These are phyloP conservation scores for Salvelinus alpinus DNA, from an alignment of 2,113 vertebrate species.

Conservation along the genomic window DNA sequence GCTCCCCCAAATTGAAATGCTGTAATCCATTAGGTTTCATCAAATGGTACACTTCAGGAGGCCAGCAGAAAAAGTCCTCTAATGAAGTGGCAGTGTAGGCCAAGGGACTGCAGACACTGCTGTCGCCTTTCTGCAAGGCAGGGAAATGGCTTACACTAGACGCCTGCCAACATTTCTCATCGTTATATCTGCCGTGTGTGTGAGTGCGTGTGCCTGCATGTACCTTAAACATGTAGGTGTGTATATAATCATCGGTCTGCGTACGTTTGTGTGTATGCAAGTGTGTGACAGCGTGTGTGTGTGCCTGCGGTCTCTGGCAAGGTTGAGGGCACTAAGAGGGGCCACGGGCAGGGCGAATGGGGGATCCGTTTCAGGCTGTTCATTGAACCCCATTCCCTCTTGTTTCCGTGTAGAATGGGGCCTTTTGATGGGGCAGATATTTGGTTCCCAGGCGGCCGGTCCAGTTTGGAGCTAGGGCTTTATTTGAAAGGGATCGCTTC, in stretches of 20 bases:
- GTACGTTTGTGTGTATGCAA: slow-evolving; percentile 11
- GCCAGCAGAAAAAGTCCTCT: slow-evolving; percentile 64
- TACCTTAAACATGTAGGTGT: background rate
- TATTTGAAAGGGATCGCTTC: slow-evolving; percentile 74
- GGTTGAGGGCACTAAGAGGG: slow-evolving; percentile 70
- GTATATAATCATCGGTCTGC: background rate
- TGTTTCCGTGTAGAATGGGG: slow-evolving; percentile 60
- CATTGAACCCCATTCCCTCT: slow-evolving; percentile 66
- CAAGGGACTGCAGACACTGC: slow-evolving; percentile 10
- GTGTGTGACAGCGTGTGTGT: slow-evolving; percentile 1
- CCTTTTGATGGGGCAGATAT: slow-evolving; percentile 75
- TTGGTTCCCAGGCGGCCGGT: slow-evolving; percentile 74
- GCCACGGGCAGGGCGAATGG: slow-evolving; percentile 50
- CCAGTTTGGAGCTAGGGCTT: slow-evolving; percentile 73
- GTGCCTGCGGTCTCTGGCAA: slow-evolving; percentile 42
- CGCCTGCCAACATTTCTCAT: slow-evolving; percentile 56
- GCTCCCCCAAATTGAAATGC: slow-evolving; percentile 66
- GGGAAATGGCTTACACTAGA: slow-evolving; percentile 48
- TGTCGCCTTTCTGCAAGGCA: slow-evolving; percentile 34
- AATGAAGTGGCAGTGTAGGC: slow-evolving; percentile 67
- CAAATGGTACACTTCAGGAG: slow-evolving; percentile 61
- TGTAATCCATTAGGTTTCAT: slow-evolving; percentile 76
- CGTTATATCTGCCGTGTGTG: background rate
- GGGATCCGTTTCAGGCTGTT: slow-evolving; percentile 72
- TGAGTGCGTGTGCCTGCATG: background rate